Base-by-base conservation (phyloP, 2,888 invertebrate species). In the Lypha dubia region DNA sequence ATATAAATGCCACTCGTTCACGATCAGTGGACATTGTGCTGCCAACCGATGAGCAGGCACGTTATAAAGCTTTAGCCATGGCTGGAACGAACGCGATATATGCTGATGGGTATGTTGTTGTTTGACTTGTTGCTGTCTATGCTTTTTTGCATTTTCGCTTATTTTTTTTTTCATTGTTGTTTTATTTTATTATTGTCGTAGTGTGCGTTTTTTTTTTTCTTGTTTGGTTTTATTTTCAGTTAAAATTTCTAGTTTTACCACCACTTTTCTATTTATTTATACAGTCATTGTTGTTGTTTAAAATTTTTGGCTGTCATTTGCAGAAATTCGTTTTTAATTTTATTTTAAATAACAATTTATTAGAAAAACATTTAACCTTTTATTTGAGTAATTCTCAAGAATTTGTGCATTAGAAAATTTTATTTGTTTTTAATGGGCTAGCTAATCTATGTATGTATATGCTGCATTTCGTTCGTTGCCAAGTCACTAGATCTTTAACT, bases 1-100 rank as follows among this genome's bases (percentile, higher is more conserved):
- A 95, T 68, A 94, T 94, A 81, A 95, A 95, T 85, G 94, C 94
- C 62, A 94, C 95, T 41, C 93, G 97, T 63, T 97, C 97, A 44
- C 94, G 96, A 84, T 97, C 97, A 62, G 97, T 97, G 84, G 97
- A 97, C 92, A 97, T 97, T 89, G 97, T 97, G 65, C 93, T 97
- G 87, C 97, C 97, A 35, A 97, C 97, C 11, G 95, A 96, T 83
- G 96, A 96, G 89, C 96, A 97, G 92, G 96, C 96, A 35, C 94
- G 96, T 86, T 97, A 97, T 92, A 97, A 97, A 89, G 96, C 97
- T n/a, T 92, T 97, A 87, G 94, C 96, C 65, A 93, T 95, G 92
- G 94, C 95, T 28, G 94, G 94, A 24, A 93, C 94, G 63, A 86
- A 89, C 24, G 88, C 88, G 60, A 87, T 87, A 71, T 90, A 88